Base-by-base conservation (phyloP, 2,888 invertebrate genomes). In the Amiota communis region DNA sequence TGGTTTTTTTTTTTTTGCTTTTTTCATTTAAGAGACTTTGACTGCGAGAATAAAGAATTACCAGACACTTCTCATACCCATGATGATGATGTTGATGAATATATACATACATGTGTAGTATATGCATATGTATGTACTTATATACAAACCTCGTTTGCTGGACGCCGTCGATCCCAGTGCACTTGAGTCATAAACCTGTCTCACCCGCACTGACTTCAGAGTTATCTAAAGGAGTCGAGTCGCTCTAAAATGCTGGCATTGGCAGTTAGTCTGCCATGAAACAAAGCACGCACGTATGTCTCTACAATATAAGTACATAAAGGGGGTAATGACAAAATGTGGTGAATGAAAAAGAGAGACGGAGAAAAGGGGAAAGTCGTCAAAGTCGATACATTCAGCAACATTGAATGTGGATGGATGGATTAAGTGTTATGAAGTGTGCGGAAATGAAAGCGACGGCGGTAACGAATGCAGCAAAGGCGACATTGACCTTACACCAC, bases 401-500 rank as follows among this genome's bases (percentile, higher is more conserved):
- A 56, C 63, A 57, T 72, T 65, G 72, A 51, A 69, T 23, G 72
- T 17, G 15, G 6, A 8, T 36, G 8, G 57, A 11, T 72, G 49
- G 72, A 65, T 73, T 70, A 61, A 72, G 12, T 47, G 61, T 23
- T 68, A 36, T 36, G 36, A 36, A 36, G 61, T 61, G 74, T 64
- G 69, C 61, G 72, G 72, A 53, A 69, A 49, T 71, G 64, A 65
- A 20, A 64, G n/a, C 59, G 59, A 20, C 23, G 59, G 17, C 17
- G 64, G 46, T 15, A n/a, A 64, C 36, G 23, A 46, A n/a, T 23
- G 69, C 69, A 53, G n/a, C 36, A 59, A 76, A 87, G 84, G 82
- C 86, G 87, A 87, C 87, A 87, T 87, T 87, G 87, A 87, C 87
- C 88, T 87, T 87, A 87, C 84, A 81, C 79, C 78, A 77, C 36